Percentiles rank a stretch among this genome's conserved stretches.
Evolutionary conservation across 2,888 invertebrate species (phyloP).

Genomic region (Euspilapteryx auroguttella): DNA sequence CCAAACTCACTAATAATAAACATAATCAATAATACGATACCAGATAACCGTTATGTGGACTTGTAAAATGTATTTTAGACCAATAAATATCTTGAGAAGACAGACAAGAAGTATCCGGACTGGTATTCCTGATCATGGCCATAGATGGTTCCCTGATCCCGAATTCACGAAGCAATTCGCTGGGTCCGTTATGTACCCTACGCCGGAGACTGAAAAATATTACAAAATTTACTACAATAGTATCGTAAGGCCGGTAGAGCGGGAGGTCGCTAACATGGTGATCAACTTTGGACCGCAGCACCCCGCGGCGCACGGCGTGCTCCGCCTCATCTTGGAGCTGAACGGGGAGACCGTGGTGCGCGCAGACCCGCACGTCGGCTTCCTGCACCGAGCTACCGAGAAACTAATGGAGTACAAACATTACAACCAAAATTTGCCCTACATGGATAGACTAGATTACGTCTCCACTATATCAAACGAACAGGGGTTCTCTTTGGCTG

Average conservation of each 20-base stretch:
- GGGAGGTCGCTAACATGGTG: slow-evolving; percentile 65
- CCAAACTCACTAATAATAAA: no score
- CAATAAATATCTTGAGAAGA: no score
- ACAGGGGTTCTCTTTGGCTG: slow-evolving; percentile 74
- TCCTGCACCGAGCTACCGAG: slow-evolving; percentile 86
- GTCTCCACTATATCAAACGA: slow-evolving; percentile 85
- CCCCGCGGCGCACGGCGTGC: slow-evolving; percentile 89
- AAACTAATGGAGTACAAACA: slow-evolving; percentile 90
- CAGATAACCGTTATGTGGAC: no score
- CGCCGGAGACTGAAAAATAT: slow-evolving; percentile 34
- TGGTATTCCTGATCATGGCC: slow-evolving; percentile 14
- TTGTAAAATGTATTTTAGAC: no score
- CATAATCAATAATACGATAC: no score
- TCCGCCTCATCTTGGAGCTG: slow-evolving; percentile 76
- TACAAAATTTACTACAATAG: slow-evolving; percentile 29
- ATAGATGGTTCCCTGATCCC: slow-evolving; percentile 68
- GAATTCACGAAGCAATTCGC: slow-evolving; percentile 59
- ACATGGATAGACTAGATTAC: slow-evolving; percentile 87
- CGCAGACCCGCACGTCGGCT: slow-evolving; percentile 84
- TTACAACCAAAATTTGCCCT: slow-evolving; percentile 81
- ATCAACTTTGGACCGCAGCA: slow-evolving; percentile 90
- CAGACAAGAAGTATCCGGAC: no score
- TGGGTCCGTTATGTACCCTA: slow-evolving; percentile 61
- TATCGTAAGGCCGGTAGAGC: slow-evolving; percentile 47
- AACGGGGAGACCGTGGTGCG: slow-evolving; percentile 81